A percentile compares a stretch with the other conserved stretches of the same genome.
phyloP scores from a whole-genome alignment of 2,888 invertebrate species.

The Timandra comae region DNA sequence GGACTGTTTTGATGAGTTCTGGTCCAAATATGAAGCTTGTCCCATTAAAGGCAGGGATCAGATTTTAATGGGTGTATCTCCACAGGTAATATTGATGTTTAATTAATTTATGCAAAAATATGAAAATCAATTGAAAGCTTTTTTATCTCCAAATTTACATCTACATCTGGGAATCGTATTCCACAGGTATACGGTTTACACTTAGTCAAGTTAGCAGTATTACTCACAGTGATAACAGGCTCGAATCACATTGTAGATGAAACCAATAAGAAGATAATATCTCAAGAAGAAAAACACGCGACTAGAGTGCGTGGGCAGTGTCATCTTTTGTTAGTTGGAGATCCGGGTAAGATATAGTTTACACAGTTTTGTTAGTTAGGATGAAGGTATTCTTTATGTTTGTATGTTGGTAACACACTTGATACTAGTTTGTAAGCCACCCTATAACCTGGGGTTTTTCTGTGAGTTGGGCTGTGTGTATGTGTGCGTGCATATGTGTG shows the following conservation, averaged over 20 bases:
- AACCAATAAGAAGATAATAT: conserved; percentile 36
- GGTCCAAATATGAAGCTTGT: conserved; percentile 78
- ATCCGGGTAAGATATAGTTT: conserved; percentile 83
- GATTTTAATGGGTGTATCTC: conserved; percentile 88
- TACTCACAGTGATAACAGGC: conserved; percentile 77
- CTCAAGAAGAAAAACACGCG: conserved; percentile 75
- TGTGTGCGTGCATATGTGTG: too few relatives aligned
- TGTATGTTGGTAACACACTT: too few relatives aligned
- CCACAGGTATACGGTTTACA: conserved; percentile 93
- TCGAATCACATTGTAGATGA: conserved; percentile 54
- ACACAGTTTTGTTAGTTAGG: too few relatives aligned
- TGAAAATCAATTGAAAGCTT: too few relatives aligned
- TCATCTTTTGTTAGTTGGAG: conserved; percentile 91
- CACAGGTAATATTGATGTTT: conserved; percentile 76
- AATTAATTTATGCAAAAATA: too few relatives aligned
- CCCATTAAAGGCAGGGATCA: conserved; percentile 85
- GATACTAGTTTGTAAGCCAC: too few relatives aligned
- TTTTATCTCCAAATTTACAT: too few relatives aligned
- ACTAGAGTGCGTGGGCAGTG: conserved; percentile 84
- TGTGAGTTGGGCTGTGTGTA: too few relatives aligned
- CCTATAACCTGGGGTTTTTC: too few relatives aligned
- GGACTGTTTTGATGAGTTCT: conserved; percentile 83
- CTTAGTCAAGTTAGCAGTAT: conserved; percentile 89
- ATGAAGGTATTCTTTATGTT: too few relatives aligned
- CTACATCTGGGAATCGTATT: too few relatives aligned